These are phyloP conservation scores for Arvicanthis niloticus DNA, from an alignment of 2,113 vertebrate species.

Conservation along the genomic window DNA sequence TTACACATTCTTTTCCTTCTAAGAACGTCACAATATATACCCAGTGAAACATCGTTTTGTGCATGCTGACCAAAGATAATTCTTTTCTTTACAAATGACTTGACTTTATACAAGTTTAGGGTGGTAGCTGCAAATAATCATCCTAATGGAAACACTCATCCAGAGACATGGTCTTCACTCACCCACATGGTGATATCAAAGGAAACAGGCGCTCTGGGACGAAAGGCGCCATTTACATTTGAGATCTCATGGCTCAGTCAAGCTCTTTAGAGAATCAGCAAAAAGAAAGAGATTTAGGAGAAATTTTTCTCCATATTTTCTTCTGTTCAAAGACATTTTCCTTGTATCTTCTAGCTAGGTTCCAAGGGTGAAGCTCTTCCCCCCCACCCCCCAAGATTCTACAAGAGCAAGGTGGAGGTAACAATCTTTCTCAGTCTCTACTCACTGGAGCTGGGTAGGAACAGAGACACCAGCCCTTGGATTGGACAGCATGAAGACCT, in stretches of 20 bases:
- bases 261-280: not conserved
- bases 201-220: not conserved
- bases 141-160: not conserved
- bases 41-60: not conserved
- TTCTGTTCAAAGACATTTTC: slow-evolving; percentile 62
- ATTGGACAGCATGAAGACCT: slow-evolving; percentile 71
- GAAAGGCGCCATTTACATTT: fast-evolving
- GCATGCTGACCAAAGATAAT: not conserved
- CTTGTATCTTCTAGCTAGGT: slow-evolving; percentile 48
- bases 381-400: slow-evolving; percentile 24
- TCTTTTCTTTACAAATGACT: not conserved
- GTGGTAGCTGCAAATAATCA: not conserved
- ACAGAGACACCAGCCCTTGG: slow-evolving; percentile 27
- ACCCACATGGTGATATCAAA: not conserved
- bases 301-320: not conserved
- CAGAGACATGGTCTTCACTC: not conserved
- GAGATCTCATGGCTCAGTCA: not conserved
- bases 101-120: not conserved
- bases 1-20: not conserved
- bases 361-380: slow-evolving; percentile 61
- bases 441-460: slow-evolving; percentile 69
- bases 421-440: slow-evolving; percentile 14
- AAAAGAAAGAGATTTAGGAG: not conserved
- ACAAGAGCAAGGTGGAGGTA: slow-evolving; percentile 37
- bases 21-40: not conserved